Evolutionary conservation across 2,888 invertebrate species (phyloP), one percentile per base, ranked within the genome.

Genomic region (Cataglyphis altisquamis): DNA sequence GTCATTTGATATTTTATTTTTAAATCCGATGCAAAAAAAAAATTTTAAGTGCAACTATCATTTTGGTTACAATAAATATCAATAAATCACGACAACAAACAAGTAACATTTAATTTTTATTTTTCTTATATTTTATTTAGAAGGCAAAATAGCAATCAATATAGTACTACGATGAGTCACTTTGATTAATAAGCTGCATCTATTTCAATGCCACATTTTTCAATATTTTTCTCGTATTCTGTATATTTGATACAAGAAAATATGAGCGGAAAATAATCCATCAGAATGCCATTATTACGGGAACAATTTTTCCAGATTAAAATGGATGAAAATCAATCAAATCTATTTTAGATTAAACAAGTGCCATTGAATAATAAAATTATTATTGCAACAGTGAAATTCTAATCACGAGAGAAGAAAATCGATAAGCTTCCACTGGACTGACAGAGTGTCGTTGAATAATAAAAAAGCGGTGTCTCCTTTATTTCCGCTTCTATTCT

Each of bases 401-500:
- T 72, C 25, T 25, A 48, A 39, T 57, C 21, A 21, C 8, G 55
- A 29, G 25, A 60, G 25, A 60, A 29, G 29, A 41, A 29, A 60
- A 29, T 60, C 25, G 29, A 62, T 41, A 62, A 45, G 45, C 57
- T 21, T 12, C n/a, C 21, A 57, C 2, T 36, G 12, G 18, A 5
- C 12, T 0, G 55, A 15, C 1, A 21, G 57, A 25, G 21, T 25
- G 12, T 1, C 36, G 25, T 66, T 39, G 52, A 70, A 70, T 48
- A 25, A 75, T 52, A 25, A 18, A 21, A 74, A 55, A 32, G 21
- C 55, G 62, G 41, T 18, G 66, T 64, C 66, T 55, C 52, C n/a
- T 25, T 5, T 12, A 77, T 55, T 67, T 77, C 77, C 67, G 77
- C 25, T n/a, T 18, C 29, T 55, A 41, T 15, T 57, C n/a, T 57